phyloP scores from a whole-genome alignment of 2,888 invertebrate species.

The Parnassius smintheus region DNA sequence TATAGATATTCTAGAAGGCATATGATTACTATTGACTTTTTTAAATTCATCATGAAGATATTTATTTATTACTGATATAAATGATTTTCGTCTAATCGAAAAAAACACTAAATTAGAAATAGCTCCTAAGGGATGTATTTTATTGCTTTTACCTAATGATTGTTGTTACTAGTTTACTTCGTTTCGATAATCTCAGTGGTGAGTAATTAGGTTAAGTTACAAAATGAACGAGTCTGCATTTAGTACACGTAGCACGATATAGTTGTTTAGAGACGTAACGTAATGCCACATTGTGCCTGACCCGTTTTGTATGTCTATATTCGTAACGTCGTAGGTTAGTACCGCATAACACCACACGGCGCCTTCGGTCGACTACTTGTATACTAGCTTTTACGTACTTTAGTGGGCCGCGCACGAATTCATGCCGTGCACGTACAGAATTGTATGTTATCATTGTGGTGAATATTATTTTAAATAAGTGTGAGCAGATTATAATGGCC shows the following conservation, averaged over 20 bases:
- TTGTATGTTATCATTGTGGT: background rate
- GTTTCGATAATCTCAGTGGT: conserved; percentile 50
- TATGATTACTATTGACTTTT: conserved; percentile 47
- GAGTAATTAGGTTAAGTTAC: conserved; percentile 65
- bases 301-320: conserved; percentile 49
- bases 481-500: conserved; percentile 10
- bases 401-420: conserved; percentile 32
- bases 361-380: conserved; percentile 43
- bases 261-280: conserved; percentile 37
- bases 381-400: conserved; percentile 32
- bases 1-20: conserved; percentile 44
- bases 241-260: conserved; percentile 57
- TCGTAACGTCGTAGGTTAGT: conserved; percentile 38
- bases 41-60: conserved; percentile 36
- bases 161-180: conserved; percentile 32
- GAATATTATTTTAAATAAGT: conserved; percentile 2
- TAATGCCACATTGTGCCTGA: conserved; percentile 72
- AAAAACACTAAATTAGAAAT: background rate
- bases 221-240: conserved; percentile 68
- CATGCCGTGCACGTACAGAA: conserved; percentile 16
- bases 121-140: conserved; percentile 7
- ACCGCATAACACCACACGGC: conserved; percentile 46
- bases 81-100: conserved; percentile 18
- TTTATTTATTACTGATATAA: conserved; percentile 39
- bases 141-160: conserved; percentile 8